Percentiles rank a stretch among this genome's conserved stretches.
Evolutionary conservation across 2,888 invertebrate genomes (phyloP).

Genomic region (Matsumyia berberina): DNA sequence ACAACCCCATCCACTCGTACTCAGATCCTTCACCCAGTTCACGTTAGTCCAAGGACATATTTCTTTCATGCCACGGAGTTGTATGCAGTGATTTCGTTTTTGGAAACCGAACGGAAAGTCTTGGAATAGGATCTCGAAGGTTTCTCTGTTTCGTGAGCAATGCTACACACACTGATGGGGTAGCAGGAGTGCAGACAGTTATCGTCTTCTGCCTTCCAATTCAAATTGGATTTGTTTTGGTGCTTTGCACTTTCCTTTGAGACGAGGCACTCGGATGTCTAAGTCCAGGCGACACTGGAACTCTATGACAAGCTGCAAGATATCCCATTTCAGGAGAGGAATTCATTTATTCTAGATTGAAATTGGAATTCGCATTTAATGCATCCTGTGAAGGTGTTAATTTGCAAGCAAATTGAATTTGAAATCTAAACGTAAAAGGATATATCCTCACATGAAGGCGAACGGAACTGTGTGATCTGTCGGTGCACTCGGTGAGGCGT

Average conservation of each 20-base stretch:
- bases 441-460: slow-evolving; percentile 8
- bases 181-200: slow-evolving; percentile 34
- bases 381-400: slow-evolving; percentile 74
- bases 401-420: slow-evolving; percentile 76
- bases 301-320: slow-evolving; percentile 48
- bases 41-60: slow-evolving; percentile 43
- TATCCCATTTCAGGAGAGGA: slow-evolving; percentile 67
- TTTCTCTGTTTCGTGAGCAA: slow-evolving; percentile 8
- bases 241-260: slow-evolving; percentile 66
- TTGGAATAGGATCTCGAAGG: slow-evolving; percentile 24
- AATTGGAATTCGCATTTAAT: slow-evolving; percentile 76
- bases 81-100: slow-evolving; percentile 55
- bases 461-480: background rate
- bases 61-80: slow-evolving; percentile 17
- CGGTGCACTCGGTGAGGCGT: background rate
- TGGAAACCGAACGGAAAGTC: background rate
- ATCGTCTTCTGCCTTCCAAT: slow-evolving; percentile 65
- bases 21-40: slow-evolving; percentile 2
- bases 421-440: slow-evolving; percentile 61
- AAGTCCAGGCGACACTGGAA: slow-evolving; percentile 45
- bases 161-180: background rate
- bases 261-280: slow-evolving; percentile 25
- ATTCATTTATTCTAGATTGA: slow-evolving; percentile 74
- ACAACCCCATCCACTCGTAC: background rate
- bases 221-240: slow-evolving; percentile 75